Conservation (phyloP, 1,140 invertebrate genomes). For the Agrypnia vestita region DNA sequence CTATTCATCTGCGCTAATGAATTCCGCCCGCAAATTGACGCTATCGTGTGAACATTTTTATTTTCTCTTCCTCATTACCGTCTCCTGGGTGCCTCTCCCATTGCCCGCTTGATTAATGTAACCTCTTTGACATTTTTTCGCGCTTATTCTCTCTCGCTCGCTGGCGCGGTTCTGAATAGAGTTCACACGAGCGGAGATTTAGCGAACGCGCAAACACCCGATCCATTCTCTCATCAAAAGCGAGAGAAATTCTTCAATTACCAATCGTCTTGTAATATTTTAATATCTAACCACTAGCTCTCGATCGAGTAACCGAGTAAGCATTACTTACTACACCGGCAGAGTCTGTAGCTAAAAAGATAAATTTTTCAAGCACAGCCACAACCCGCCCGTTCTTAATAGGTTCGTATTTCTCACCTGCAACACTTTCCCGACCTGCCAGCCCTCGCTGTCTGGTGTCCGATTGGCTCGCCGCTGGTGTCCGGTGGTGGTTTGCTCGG, state of each 20-base stretch:
- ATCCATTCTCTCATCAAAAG: neutral
- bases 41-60: conserved; percentile 61
- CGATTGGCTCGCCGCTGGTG: conserved; percentile 7
- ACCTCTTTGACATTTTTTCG: neutral
- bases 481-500: conserved; percentile 5
- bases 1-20: conserved; percentile 59
- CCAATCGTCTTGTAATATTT: no score
- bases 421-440: conserved; percentile 27
- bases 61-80: conserved; percentile 61
- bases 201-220: neutral
- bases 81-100: conserved; percentile 3
- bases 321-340: neutral
- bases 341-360: neutral
- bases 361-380: conserved; percentile 27
- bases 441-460: neutral
- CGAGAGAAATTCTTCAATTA: conserved; percentile 1
- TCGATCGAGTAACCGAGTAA: no score
- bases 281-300: neutral
- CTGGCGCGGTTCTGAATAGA: conserved; percentile 5
- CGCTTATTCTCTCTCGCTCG: neutral
- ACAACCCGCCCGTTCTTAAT: conserved; percentile 19
- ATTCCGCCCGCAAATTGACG: conserved; percentile 58
- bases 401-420: conserved; percentile 38
- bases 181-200: conserved; percentile 31
- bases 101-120: conserved; percentile 27